Conservation (phyloP, 2,797 vertebrate species). For the Diplodus sargus region DNA sequence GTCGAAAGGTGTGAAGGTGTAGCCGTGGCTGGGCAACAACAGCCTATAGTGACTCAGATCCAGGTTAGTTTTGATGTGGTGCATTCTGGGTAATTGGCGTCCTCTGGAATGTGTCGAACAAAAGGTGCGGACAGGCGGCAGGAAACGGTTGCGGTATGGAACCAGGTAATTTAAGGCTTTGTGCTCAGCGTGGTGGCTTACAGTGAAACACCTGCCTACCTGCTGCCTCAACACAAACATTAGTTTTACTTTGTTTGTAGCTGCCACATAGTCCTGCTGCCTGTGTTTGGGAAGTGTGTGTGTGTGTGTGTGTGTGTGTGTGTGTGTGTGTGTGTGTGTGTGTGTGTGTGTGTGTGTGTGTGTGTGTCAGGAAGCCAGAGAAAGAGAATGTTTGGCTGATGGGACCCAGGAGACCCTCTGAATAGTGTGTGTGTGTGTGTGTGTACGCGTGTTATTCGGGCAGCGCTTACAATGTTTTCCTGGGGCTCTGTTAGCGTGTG, state of each 20-base stretch:
- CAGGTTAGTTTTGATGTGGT: slow-evolving; percentile 41
- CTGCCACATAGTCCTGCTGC: slow-evolving; percentile 43
- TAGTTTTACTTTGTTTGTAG: slow-evolving; percentile 69
- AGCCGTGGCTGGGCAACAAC: background rate
- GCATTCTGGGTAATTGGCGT: slow-evolving; percentile 64
- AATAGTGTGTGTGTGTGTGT: slow-evolving; percentile 34
- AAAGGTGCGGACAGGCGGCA: slow-evolving; percentile 69
- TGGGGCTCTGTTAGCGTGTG: slow-evolving; percentile 30
- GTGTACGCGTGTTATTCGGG: slow-evolving; percentile 28
- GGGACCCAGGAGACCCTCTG: slow-evolving; percentile 51
- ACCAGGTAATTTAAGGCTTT: slow-evolving; percentile 69
- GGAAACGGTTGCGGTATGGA: slow-evolving; percentile 57
- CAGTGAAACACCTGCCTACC: slow-evolving; percentile 72
- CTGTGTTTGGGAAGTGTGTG: slow-evolving; percentile 51
- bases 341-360: slow-evolving; percentile 29
- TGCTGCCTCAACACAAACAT: slow-evolving; percentile 67
- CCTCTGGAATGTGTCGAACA: slow-evolving; percentile 69
- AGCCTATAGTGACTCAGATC: slow-evolving; percentile 34
- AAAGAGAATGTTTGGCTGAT: slow-evolving; percentile 41
- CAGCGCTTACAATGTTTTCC: slow-evolving; percentile 45
- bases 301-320: slow-evolving; percentile 16
- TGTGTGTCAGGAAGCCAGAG: slow-evolving; percentile 18
- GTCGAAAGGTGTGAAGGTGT: slow-evolving; percentile 15
- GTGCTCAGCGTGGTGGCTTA: slow-evolving; percentile 50
- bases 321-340: slow-evolving; percentile 33